Evolutionary conservation across 2,888 invertebrate species (phyloP).

Genomic region (Parnassius apollo): DNA sequence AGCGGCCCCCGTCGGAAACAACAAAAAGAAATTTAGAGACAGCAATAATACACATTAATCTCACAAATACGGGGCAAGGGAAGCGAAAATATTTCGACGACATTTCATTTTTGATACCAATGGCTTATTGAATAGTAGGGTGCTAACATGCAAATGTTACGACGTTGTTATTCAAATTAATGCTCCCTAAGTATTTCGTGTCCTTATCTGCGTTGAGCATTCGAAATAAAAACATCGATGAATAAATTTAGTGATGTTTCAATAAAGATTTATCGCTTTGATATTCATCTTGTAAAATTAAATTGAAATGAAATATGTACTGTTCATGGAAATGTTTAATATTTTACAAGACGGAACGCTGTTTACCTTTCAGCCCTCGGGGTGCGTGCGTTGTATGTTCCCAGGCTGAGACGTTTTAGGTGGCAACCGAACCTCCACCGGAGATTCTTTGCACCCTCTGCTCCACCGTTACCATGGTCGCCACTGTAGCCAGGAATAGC

Average conservation of each 20-base stretch:
- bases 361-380: too few relatives aligned
- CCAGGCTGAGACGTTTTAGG: too few relatives aligned
- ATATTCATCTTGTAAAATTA: constrained; percentile 5
- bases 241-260: constrained; percentile 22
- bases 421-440: too few relatives aligned
- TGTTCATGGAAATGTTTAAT: too few relatives aligned
- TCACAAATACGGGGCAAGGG: constrained; percentile 19
- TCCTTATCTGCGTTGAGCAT: constrained; percentile 24
- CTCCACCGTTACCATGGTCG: too few relatives aligned
- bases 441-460: too few relatives aligned
- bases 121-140: constrained; percentile 28
- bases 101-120: constrained; percentile 29
- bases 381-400: too few relatives aligned
- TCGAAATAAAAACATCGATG: constrained; percentile 26
- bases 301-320: constrained; percentile 1
- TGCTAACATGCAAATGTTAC: constrained; percentile 28
- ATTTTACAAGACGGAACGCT: too few relatives aligned
- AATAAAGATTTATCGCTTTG: constrained; percentile 14
- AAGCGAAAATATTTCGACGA: constrained; percentile 26
- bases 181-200: constrained; percentile 25
- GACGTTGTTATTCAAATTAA: constrained; percentile 29
- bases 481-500: too few relatives aligned
- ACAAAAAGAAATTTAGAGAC: constrained; percentile 22
- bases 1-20: constrained; percentile 19
- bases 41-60: constrained; percentile 28